Conservation (phyloP, 2,888 invertebrate species). For the Rambutsinella grinnellia region DNA sequence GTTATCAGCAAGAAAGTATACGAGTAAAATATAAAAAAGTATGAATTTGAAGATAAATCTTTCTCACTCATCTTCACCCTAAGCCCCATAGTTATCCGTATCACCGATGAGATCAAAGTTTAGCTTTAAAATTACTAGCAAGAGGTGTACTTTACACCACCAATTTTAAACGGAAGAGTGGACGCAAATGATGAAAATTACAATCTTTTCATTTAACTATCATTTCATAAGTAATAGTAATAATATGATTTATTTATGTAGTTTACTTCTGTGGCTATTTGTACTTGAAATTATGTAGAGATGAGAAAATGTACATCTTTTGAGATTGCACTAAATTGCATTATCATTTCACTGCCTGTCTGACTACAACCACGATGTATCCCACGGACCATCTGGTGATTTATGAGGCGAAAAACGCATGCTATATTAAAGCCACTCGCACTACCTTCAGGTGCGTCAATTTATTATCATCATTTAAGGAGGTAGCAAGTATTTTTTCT, state of each 20-base stretch:
- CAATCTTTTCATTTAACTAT: slow-evolving; percentile 23
- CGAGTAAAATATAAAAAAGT: too few relatives aligned
- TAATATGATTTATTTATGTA: slow-evolving; percentile 31
- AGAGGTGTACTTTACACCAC: too few relatives aligned
- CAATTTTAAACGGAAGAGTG: slow-evolving; percentile 20
- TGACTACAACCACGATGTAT: too few relatives aligned
- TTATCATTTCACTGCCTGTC: neutral
- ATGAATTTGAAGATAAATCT: too few relatives aligned
- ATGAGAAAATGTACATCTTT: slow-evolving; percentile 9
- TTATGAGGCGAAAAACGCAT: slow-evolving; percentile 26
- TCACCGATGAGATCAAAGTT: too few relatives aligned
- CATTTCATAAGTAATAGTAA: too few relatives aligned
- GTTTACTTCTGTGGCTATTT: slow-evolving; percentile 13
- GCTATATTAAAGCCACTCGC: neutral
- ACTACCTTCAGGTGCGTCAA: slow-evolving; percentile 2
- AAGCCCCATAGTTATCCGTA: too few relatives aligned
- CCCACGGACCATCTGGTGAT: slow-evolving; percentile 12
- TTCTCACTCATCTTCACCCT: too few relatives aligned
- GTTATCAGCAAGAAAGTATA: too few relatives aligned
- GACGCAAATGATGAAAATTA: slow-evolving; percentile 36
- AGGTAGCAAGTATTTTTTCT: slow-evolving; percentile 9
- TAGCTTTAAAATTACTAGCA: too few relatives aligned
- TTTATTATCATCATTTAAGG: slow-evolving; percentile 11
- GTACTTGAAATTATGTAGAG: neutral
- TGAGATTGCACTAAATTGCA: neutral